A percentile compares a stretch with the other conserved stretches of the same genome.
phyloP scores from a whole-genome alignment of 1,140 invertebrate genomes.

The Meteorus sp. region DNA sequence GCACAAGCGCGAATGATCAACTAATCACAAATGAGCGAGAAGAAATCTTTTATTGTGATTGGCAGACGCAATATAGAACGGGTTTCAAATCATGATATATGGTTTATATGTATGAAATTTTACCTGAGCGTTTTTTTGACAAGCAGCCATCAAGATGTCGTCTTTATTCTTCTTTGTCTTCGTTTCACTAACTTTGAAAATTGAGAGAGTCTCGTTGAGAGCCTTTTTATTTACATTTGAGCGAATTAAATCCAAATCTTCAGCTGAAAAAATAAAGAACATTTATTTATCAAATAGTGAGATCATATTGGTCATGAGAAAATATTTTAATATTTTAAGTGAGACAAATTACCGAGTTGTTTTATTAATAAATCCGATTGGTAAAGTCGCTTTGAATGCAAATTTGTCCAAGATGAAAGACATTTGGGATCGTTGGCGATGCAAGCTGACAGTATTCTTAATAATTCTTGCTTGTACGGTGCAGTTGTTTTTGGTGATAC shows the following conservation, averaged over 20 bases:
- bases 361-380: constrained; percentile 56
- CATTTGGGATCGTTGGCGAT: constrained; percentile 57
- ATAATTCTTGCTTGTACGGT: constrained; percentile 52
- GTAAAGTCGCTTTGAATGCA: constrained; percentile 60
- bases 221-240: constrained; percentile 36
- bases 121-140: constrained; percentile 40
- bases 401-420: constrained; percentile 60
- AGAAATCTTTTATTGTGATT: not conserved
- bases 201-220: constrained; percentile 40
- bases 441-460: constrained; percentile 54
- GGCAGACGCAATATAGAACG: not conserved
- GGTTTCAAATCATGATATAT: not conserved
- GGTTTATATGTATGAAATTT: constrained; percentile 15
- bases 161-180: constrained; percentile 51
- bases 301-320: not conserved
- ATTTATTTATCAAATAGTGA: not conserved
- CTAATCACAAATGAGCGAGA: not conserved
- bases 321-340: not conserved
- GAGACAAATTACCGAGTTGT: constrained; percentile 53
- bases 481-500: constrained; percentile 46
- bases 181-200: constrained; percentile 43
- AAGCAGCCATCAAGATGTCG: constrained; percentile 37
- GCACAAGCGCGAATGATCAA: not conserved
- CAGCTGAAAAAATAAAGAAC: constrained; percentile 36
- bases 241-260: constrained; percentile 41